Evolutionary conservation across 2,113 vertebrate genomes (phyloP).

Genomic region (Reinhardtius hippoglossoides): DNA sequence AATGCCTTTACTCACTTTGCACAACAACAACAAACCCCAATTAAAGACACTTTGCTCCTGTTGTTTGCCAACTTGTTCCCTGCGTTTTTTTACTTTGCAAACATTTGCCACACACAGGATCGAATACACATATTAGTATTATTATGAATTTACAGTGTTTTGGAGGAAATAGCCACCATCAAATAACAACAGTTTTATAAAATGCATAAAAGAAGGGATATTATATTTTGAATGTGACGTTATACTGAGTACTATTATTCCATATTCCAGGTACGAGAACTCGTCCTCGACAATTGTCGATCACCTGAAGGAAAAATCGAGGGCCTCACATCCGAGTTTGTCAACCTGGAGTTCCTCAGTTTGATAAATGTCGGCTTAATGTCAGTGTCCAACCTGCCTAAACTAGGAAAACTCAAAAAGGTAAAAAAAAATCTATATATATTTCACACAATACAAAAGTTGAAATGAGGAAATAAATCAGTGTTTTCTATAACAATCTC

Average conservation of each 20-base stretch:
- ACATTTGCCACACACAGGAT: too few species aligned
- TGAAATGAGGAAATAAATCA: not conserved
- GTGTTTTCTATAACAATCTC: not conserved
- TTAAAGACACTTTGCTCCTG: conserved; percentile 3
- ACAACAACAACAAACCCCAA: conserved; percentile 1
- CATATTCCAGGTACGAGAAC: conserved; percentile 87
- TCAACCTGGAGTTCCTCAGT: conserved; percentile 94
- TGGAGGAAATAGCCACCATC: not conserved
- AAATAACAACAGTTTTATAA: not conserved
- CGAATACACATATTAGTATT: not conserved
- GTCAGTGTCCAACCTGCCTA: conserved; percentile 90
- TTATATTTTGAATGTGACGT: not conserved
- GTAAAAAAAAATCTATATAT: conserved; percentile 68
- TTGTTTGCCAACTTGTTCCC: not conserved
- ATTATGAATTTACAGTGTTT: not conserved
- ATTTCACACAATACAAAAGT: not conserved
- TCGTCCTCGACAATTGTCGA: conserved; percentile 93
- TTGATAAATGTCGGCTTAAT: conserved; percentile 92
- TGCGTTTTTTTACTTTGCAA: too few species aligned
- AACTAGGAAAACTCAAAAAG: conserved; percentile 94
- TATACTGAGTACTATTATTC: not conserved
- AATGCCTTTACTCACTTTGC: conserved; percentile 8
- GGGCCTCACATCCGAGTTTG: conserved; percentile 91
- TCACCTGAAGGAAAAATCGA: conserved; percentile 91
- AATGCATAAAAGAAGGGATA: not conserved